These are phyloP conservation scores for Epicampocera succincta DNA, from an alignment of 2,888 invertebrate genomes.

Conservation along the genomic window DNA sequence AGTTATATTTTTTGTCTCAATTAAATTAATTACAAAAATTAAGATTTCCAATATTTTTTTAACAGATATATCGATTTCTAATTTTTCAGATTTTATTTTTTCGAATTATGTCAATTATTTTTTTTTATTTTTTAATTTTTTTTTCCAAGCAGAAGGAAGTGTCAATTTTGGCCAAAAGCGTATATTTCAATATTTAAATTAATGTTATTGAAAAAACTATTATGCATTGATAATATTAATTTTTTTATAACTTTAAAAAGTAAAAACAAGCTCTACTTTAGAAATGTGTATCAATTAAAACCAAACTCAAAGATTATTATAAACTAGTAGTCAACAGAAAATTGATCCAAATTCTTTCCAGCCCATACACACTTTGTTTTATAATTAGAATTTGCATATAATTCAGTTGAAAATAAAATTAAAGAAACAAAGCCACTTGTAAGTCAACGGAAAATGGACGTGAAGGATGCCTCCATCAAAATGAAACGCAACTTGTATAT, in stretches of 20 bases:
- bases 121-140: too few species aligned
- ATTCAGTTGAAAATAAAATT: constrained; percentile 1
- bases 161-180: too few species aligned
- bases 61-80: too few species aligned
- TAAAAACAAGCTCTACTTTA: constrained; percentile 30
- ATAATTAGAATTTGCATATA: constrained; percentile 15
- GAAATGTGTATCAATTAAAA: constrained; percentile 43
- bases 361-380: constrained; percentile 55
- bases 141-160: too few species aligned
- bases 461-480: constrained; percentile 60
- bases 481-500: neutral
- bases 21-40: too few species aligned
- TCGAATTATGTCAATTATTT: too few species aligned
- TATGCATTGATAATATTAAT: too few species aligned
- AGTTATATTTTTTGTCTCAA: too few species aligned
- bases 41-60: too few species aligned
- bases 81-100: too few species aligned
- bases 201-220: too few species aligned
- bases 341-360: constrained; percentile 62
- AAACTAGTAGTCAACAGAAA: neutral
- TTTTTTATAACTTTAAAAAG: neutral
- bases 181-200: too few species aligned
- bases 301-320: constrained; percentile 6
- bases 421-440: constrained; percentile 37
- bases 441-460: constrained; percentile 45